Evolutionary conservation across 2,888 invertebrate species (phyloP), one percentile per base, ranked within the genome.

Genomic region (Charanyca ferruginea): DNA sequence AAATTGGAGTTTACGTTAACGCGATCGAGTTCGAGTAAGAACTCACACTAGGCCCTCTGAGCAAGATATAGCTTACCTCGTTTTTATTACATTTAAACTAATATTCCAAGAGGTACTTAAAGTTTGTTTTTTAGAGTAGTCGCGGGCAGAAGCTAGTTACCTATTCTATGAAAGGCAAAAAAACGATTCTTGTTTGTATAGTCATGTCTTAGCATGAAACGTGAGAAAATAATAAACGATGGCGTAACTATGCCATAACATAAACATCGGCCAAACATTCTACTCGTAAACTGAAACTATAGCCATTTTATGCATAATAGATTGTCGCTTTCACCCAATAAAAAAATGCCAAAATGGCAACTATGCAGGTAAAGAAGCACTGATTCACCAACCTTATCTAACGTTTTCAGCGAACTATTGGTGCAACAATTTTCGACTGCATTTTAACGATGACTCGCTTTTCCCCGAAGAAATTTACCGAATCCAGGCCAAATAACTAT

Each of bases 401-500:
- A 81, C 69, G 59, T 18, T 53, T 75, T 77, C 77, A 58, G 28
- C 54, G 69, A 74, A 79, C 61, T 51, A 74, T 72, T 82, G 73
- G 70, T 77, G 82, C 81, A 86, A 86, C 75, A 79, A 76, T 85
- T 81, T 83, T 81, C 81, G 83, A 81, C 84, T 86, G 79, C 81
- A 84, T 80, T 83, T 81, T 79, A 85, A 76, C 83, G 85, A 85
- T 85, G 85, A 87, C 81, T 86, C 83, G 87, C 83, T 83, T 87
- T 91, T 91, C 88, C 88, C 85, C 76, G 78, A 89, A 87, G 88
- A 92, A 92, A 90, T 91, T 87, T 90, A 90, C 83, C 90, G 85
- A 90, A 91, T 87, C 92, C 90, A 87, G 90, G 89, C 84, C 91
- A 89, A 71, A 83, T 70, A 76, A 53, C 65, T 48, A 51, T 45